A percentile compares a stretch with the other conserved stretches of the same genome.
phyloP scores from a whole-genome alignment of 2,797 vertebrate genomes.

The Lacerta agilis region DNA sequence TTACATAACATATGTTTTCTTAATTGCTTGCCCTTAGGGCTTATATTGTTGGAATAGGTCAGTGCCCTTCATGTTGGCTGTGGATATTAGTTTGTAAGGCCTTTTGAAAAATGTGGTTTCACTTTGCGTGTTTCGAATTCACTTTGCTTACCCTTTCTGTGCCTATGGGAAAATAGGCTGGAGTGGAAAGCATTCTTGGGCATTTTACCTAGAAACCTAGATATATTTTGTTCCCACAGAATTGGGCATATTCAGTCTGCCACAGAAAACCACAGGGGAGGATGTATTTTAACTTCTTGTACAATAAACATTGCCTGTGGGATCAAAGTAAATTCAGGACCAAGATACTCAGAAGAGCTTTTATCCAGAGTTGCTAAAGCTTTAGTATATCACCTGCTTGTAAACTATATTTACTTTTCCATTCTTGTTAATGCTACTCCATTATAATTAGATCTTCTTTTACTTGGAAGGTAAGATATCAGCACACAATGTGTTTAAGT shows the following conservation, averaged over 20 bases:
- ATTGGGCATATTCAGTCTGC: neutral
- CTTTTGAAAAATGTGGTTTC: neutral
- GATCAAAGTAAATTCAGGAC: neutral
- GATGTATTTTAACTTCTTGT: neutral
- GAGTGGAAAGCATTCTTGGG: neutral
- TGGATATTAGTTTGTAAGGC: neutral
- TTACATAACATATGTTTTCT: conserved; percentile 14
- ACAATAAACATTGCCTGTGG: neutral
- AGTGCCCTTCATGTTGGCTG: neutral
- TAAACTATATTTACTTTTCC: neutral
- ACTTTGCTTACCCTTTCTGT: neutral
- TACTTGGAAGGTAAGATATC: neutral
- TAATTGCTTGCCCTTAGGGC: neutral
- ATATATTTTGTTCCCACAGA: neutral
- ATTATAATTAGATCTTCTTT: neutral
- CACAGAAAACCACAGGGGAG: neutral
- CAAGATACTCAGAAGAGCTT: neutral
- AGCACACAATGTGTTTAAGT: neutral
- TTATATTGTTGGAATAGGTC: conserved; percentile 2
- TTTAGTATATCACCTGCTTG: neutral
- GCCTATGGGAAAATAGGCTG: neutral
- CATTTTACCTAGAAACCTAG: neutral
- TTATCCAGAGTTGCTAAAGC: neutral
- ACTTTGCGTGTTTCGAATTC: neutral
- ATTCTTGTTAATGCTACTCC: neutral